Evolutionary conservation across 1,140 invertebrate species (phyloP).

Genomic region (Aporrectodea caliginosa): DNA sequence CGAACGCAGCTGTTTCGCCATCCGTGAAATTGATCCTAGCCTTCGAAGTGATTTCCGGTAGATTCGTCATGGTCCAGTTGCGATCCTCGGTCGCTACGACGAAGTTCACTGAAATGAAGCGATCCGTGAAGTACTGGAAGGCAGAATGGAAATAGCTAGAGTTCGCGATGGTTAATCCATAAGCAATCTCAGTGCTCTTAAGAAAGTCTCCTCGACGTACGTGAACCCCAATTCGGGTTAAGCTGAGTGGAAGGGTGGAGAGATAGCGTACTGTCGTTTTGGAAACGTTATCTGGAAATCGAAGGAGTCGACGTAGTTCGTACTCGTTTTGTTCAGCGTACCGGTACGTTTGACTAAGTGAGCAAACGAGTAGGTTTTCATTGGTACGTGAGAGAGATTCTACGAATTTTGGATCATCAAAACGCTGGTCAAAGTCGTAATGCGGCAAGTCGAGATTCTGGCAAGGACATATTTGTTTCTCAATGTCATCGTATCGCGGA

Average conservation of each 20-base stretch:
- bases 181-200: not conserved
- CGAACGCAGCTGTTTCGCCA: slow-evolving; percentile 56
- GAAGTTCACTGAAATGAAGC: slow-evolving; percentile 12
- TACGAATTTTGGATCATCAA: not conserved
- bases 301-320: not conserved
- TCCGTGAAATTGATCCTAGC: slow-evolving; percentile 39
- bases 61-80: not conserved
- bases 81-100: slow-evolving; percentile 29
- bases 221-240: slow-evolving; percentile 22
- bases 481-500: not conserved
- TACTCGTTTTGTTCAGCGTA: not conserved
- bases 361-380: not conserved
- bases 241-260: not conserved
- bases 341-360: slow-evolving; percentile 14
- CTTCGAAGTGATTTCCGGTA: not conserved
- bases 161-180: slow-evolving; percentile 23
- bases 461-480: not conserved
- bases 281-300: not conserved
- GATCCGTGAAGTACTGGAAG: slow-evolving; percentile 18
- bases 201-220: slow-evolving; percentile 28
- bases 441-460: not conserved
- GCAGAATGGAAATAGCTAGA: slow-evolving; percentile 15
- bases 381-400: not conserved
- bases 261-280: not conserved
- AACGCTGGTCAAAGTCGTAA: not conserved